Evolutionary conservation across 2,888 invertebrate species (phyloP), one percentile per base, ranked within the genome.

Genomic region (Amphiduros pacificus): DNA sequence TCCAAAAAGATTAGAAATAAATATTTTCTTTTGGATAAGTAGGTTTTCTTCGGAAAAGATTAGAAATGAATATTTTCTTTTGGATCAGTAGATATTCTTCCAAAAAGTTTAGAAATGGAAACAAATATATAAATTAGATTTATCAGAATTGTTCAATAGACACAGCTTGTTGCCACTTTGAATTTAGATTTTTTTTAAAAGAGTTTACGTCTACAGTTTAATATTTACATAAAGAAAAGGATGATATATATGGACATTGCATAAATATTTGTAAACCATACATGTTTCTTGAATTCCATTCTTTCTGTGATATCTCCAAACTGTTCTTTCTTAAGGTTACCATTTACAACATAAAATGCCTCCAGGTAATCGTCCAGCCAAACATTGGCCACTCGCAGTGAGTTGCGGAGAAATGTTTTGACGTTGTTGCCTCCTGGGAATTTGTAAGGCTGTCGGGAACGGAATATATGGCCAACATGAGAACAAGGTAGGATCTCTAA

Each of bases 311-410:
- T 22, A 48, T 58, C 50, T 11, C 58, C 58, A 20, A 20, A 17
- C 9, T 3, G n/a, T 1, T 32, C 24, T 2, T 22, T 26, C 28
- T 28, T 9, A 22, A 58, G 31, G 2, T 1, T 2, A 2, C 51
- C 51, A 26, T 51, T 31, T 2, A 58, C 40, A 11, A 31, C 14
- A 26, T 28, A 58, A 31, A 58, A 58, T 9, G 40, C 32, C 26
- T 58, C 58, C 36, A 32, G 9, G 51, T 58, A 58, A 9, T 58
- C 58, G 27, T 51, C 58, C 31, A 58, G 27, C 58, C 58, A 58
- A 2, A 58, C 58, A 2, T 26, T 36, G 24, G 50, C 58, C 27
- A 58, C 51, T 1, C 58, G 50, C 2, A 51, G 50, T 2, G 51
- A 50, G 36, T 58, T 58, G n/a, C 17, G 26, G n/a, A 58, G n/a